Conservation (phyloP, 2,113 vertebrate species). For the Anseranas semipalmata region DNA sequence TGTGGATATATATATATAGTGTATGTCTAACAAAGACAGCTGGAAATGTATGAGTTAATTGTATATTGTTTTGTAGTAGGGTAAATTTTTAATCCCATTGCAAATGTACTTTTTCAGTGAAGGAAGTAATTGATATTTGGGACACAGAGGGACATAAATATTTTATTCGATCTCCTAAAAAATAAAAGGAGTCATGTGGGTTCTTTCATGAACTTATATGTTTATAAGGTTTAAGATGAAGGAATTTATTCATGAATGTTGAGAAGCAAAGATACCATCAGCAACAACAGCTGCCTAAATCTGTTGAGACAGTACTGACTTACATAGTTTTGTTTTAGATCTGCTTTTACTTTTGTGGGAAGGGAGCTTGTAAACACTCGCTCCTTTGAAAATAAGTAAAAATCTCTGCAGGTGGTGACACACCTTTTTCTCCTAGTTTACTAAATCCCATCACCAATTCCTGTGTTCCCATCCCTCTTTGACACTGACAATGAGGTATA, state of each 20-base stretch:
- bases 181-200: conserved; percentile 65
- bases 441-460: not conserved
- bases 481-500: not conserved
- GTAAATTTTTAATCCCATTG: conserved; percentile 73
- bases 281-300: conserved; percentile 47
- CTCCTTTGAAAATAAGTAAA: conserved; percentile 12
- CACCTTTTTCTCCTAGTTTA: not conserved
- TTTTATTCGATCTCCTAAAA: conserved; percentile 74
- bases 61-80: conserved; percentile 58
- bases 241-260: conserved; percentile 69
- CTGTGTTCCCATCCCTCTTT: not conserved
- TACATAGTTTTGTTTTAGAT: conserved; percentile 38
- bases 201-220: conserved; percentile 61
- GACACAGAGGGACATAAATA: conserved; percentile 66
- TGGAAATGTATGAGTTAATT: conserved; percentile 60
- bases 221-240: conserved; percentile 63
- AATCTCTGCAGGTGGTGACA: not conserved
- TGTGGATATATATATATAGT: not conserved
- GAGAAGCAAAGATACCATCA: conserved; percentile 52
- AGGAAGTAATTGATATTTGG: conserved; percentile 71
- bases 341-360: conserved; percentile 40
- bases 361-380: not conserved
- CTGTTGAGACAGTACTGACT: conserved; percentile 23
- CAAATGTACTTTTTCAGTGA: conserved; percentile 29
- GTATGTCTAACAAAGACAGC: not conserved